Evolutionary conservation across 2,113 vertebrate species (phyloP), one percentile per base, ranked within the genome.

Genomic region (Alethe diademata): DNA sequence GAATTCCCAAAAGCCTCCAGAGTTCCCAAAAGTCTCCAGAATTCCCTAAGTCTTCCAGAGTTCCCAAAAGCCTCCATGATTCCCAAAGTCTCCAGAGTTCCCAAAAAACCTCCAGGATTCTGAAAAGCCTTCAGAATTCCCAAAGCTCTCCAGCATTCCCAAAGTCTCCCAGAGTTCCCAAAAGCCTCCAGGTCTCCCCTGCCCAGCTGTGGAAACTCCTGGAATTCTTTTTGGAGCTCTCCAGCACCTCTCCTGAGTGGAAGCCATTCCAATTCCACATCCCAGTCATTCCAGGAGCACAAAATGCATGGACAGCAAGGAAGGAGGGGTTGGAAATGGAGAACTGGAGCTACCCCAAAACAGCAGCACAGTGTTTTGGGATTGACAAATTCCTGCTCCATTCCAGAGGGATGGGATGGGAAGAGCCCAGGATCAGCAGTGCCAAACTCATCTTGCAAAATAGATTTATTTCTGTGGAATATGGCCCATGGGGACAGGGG

Each of bases 221-320:
- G 5, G 56, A 78, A 75, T 72, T 42, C 19, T 6, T 79, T 67
- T 3, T 45, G 54, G 76, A 83, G 61, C 61, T 71, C n/a, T 62
- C 65, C 54, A 42, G 35, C 42, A 17, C 16, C 54, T 72, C 4
- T 28, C 25, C 51, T 65, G 40, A 56, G 65, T 0, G n/a, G 11
- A 76, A 69, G 53, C 48, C 60, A 38, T n/a, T 56, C 36, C 72
- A 72, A 0, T 43, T 42, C n/a, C 5, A 9, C 2, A 0, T 28
- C 58, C 69, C 61, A 72, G 35, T 2, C 4, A 1, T 20, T 51
- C 40, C 11, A 10, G 6, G 31, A 47, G 81, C 1, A 19, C 0
- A 1, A 10, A 67, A 23, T 0, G 8, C 2, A 4, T 0, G 7
- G 81, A 12, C 11, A 38, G 35, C 4, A 4, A 60, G 81, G 67